phyloP scores from a whole-genome alignment of 1,140 invertebrate species.

The Penaeus vannamei region DNA sequence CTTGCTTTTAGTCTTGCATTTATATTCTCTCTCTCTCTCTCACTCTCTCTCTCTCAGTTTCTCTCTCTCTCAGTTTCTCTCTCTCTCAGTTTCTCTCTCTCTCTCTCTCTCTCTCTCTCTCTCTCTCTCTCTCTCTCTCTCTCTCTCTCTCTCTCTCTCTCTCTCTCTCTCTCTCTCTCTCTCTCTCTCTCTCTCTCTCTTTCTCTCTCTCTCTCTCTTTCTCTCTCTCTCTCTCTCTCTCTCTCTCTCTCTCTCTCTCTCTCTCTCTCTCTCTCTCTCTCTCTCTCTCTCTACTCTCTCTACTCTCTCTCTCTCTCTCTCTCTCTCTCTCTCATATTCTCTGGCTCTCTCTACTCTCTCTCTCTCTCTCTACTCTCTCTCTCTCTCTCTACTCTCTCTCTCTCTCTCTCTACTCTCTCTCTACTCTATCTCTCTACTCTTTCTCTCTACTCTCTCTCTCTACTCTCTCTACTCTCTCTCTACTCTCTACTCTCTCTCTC shows the following conservation, averaged over 20 bases:
- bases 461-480: neutral
- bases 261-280: neutral
- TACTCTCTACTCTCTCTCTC: too few relatives aligned
- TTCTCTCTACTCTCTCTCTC: neutral
- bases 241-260: neutral
- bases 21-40: constrained; percentile 2
- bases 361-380: neutral
- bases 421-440: neutral
- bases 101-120: neutral
- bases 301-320: too few relatives aligned
- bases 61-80: neutral
- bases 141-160: neutral
- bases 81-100: neutral
- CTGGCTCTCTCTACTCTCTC: neutral
- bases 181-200: neutral
- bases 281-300: neutral
- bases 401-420: neutral
- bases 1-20: too few relatives aligned
- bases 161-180: neutral
- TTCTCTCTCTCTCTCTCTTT: neutral
- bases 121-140: constrained; percentile 11
- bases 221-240: neutral
- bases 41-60: neutral
- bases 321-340: neutral
- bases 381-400: neutral